A percentile compares a stretch with the other conserved stretches of the same genome.
Evolutionary conservation across 2,888 invertebrate genomes (phyloP).

Genomic region (Plebejus argus): DNA sequence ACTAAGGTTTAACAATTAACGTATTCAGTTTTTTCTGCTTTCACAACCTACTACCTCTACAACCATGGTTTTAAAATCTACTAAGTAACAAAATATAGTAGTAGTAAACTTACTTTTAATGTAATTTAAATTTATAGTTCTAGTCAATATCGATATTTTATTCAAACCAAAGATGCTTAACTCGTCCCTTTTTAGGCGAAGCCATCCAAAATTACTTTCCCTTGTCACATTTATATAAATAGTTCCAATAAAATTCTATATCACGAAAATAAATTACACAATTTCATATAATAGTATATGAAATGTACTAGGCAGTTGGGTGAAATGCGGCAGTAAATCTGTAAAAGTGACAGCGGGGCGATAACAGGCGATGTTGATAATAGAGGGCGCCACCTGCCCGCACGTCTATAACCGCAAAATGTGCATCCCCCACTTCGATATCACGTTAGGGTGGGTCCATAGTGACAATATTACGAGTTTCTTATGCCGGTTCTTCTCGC

Average conservation of each 20-base stretch:
- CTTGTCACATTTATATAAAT: neutral
- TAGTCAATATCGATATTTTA: neutral
- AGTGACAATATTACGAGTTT: neutral
- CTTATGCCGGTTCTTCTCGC: too few species aligned
- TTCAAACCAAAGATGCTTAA: neutral
- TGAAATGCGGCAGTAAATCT: slow-evolving; percentile 44
- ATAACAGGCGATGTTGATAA: slow-evolving; percentile 67
- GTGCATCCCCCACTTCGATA: slow-evolving; percentile 38
- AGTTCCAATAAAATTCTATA: slow-evolving; percentile 24
- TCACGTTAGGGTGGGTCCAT: slow-evolving; percentile 35
- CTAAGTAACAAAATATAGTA: too few species aligned
- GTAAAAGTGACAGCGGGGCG: slow-evolving; percentile 48
- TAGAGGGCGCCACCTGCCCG: slow-evolving; percentile 58
- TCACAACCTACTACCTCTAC: too few species aligned
- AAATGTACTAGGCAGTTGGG: slow-evolving; percentile 41
- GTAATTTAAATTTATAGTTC: too few species aligned
- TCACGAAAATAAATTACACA: slow-evolving; percentile 30
- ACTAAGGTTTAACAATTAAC: too few species aligned
- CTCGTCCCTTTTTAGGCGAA: neutral
- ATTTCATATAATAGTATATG: slow-evolving; percentile 35
- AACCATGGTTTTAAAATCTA: too few species aligned
- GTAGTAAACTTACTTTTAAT: too few species aligned
- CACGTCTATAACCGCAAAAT: slow-evolving; percentile 42
- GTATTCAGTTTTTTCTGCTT: too few species aligned
- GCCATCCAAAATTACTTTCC: neutral